A percentile compares a stretch with the other conserved stretches of the same genome.
phyloP scores from a whole-genome alignment of 2,888 invertebrate genomes.

The Buathra laborator region DNA sequence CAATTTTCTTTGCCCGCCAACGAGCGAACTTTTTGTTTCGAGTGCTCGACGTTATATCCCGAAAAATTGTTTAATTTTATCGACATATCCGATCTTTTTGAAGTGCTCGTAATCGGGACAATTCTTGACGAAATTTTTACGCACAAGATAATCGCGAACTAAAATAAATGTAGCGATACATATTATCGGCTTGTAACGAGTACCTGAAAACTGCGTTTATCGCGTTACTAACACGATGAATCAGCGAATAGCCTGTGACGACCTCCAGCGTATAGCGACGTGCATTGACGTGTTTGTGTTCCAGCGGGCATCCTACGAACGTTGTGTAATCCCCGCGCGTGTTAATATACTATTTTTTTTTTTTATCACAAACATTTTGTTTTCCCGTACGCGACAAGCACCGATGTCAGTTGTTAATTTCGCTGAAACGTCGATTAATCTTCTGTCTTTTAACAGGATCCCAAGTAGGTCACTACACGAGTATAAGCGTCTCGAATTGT shows the following conservation, averaged over 20 bases:
- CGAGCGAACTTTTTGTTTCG: no score
- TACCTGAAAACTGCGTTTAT: neutral
- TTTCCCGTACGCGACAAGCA: neutral
- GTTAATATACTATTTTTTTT: neutral
- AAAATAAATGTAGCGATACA: neutral
- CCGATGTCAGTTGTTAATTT: neutral
- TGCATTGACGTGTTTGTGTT: neutral
- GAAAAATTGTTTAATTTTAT: neutral
- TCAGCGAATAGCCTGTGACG: neutral
- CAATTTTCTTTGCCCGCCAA: constrained; percentile 24
- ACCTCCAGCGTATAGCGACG: neutral
- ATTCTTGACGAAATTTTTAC: constrained; percentile 4
- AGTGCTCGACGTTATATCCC: neutral
- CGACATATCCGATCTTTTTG: neutral
- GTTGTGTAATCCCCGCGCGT: constrained; percentile 12
- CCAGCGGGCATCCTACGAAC: neutral
- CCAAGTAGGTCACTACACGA: constrained; percentile 87
- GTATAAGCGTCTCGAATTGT: constrained; percentile 88
- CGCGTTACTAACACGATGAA: constrained; percentile 18
- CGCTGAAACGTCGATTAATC: neutral
- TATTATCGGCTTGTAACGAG: neutral
- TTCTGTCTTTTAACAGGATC: constrained; percentile 87
- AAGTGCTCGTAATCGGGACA: neutral
- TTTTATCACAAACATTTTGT: neutral
- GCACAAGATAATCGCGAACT: neutral